Evolutionary conservation across 2,113 vertebrate genomes (phyloP), one percentile per base, ranked within the genome.

Genomic region (Turnix velox): DNA sequence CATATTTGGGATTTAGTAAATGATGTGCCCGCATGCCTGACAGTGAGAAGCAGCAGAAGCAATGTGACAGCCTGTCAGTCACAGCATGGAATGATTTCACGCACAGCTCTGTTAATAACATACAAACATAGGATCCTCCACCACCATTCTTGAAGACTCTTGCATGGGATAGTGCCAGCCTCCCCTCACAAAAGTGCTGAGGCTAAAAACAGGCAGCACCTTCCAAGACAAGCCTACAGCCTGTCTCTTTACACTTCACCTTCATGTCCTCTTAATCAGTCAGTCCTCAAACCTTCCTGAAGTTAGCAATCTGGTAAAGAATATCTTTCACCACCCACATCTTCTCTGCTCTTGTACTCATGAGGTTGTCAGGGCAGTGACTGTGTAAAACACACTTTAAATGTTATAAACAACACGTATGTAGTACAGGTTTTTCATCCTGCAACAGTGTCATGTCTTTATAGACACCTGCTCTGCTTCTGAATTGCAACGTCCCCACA

Each of bases 121-220:
- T 0, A 0, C 0, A 62, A 24, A 74, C 4, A 14, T 0, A 0
- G 49, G 31, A 83, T 12, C 23, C 10, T 55, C 30, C 24, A 62
- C 35, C 46, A 69, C 24, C 35, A 8, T 18, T 66, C 67, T 0
- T 30, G 40, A 55, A 66, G 52, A 61, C 30, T 48, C 16, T 39
- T 14, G 30, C 17, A 45, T 33, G 37, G 31, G 6, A 20, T 9
- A 71, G 65, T 2, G 1, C 10, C 66, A 25, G 11, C 12, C 12
- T 37, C 27, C 18, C 16, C 48, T 57, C 11, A 2, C 28, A 52
- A 14, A 43, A 4, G 6, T 30, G 43, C 48, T 59, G 13, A 63
- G 35, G 40, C 20, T 75, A 48, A 59, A 72, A 82, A 71, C 23
- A 43, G 14, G 39, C 48, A 85, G 66, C 39, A 33, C 15, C 25